Percentiles rank a stretch among this genome's conserved stretches.
Evolutionary conservation across 2,797 vertebrate genomes (phyloP).

Genomic region (Geotrypetes seraphini): DNA sequence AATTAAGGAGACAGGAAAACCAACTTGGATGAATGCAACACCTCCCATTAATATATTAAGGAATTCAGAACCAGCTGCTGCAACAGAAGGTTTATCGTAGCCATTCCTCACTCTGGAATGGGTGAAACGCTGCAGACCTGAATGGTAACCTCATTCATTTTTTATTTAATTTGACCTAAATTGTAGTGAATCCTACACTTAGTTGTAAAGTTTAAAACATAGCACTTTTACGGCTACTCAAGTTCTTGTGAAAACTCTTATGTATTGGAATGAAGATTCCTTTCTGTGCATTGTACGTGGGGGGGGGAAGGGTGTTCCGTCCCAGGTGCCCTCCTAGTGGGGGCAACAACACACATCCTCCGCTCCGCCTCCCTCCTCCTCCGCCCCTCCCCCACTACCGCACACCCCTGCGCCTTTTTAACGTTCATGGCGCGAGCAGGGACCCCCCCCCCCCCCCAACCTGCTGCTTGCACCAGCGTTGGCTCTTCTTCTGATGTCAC

Average conservation of each 20-base stretch:
- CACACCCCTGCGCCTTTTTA: no score
- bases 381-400: no score
- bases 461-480: no score
- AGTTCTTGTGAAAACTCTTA: not conserved
- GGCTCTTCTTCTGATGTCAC: no score
- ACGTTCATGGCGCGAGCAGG: no score
- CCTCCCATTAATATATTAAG: constrained; percentile 1
- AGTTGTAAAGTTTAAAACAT: constrained; percentile 1
- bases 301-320: not conserved
- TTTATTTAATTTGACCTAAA: not conserved
- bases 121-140: constrained; percentile 19
- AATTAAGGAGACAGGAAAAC: constrained; percentile 5
- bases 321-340: no score
- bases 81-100: constrained; percentile 6
- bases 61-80: constrained; percentile 14
- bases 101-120: not conserved
- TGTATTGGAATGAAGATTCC: constrained; percentile 1
- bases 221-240: not conserved
- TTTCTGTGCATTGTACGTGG: not conserved
- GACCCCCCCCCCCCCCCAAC: no score
- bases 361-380: no score
- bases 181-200: not conserved
- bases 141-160: constrained; percentile 14
- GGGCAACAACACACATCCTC: no score
- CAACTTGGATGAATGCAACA: constrained; percentile 8